Evolutionary conservation across 2,888 invertebrate species (phyloP).

Genomic region (Pyrgus malvae): DNA sequence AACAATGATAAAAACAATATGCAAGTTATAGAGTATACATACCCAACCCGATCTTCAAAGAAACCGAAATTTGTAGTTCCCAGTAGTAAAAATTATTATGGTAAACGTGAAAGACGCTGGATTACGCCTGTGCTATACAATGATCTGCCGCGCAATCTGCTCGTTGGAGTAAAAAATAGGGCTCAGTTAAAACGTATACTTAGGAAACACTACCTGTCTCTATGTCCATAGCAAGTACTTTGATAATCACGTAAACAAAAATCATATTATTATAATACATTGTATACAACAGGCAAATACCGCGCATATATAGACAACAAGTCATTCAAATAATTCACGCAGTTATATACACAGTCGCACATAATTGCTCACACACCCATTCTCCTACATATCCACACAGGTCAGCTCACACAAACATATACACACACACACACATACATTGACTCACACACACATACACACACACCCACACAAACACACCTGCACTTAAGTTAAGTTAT

Average conservation of each 20-base stretch:
- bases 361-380: too few species aligned
- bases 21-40: background rate
- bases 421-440: background rate
- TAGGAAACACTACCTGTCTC: slow-evolving; percentile 1
- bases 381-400: too few species aligned
- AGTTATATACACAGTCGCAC: too few species aligned
- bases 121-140: background rate
- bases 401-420: background rate
- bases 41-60: background rate
- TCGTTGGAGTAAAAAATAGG: background rate
- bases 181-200: background rate
- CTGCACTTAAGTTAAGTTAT: too few species aligned
- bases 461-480: too few species aligned
- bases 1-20: background rate
- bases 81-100: slow-evolving; percentile 1
- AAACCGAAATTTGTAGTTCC: background rate
- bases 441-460: background rate
- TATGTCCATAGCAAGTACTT: background rate
- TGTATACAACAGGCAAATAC: too few species aligned
- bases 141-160: background rate
- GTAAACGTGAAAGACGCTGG: background rate
- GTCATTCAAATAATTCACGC: too few species aligned
- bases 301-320: too few species aligned
- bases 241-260: too few species aligned
- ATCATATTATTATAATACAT: too few species aligned